These are phyloP conservation scores for Andrena cerasifolii DNA, from an alignment of 1,140 invertebrate genomes.

Conservation along the genomic window DNA sequence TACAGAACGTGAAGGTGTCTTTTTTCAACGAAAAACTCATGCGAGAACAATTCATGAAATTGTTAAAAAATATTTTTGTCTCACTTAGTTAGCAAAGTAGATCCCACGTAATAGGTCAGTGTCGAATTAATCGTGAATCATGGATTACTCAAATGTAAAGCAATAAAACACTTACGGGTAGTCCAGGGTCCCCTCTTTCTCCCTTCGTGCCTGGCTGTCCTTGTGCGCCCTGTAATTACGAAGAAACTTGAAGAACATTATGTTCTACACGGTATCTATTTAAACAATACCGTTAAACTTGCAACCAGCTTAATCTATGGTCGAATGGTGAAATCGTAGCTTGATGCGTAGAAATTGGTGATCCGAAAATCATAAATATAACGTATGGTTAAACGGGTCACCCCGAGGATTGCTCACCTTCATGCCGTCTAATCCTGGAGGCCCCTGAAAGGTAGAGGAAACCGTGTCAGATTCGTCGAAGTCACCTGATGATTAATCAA, in stretches of 20 bases:
- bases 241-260: conserved; percentile 52
- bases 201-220: conserved; percentile 95
- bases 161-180: conserved; percentile 88
- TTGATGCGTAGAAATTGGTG: conserved; percentile 24
- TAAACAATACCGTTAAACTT: conserved; percentile 31
- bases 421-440: conserved; percentile 86
- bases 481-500: conserved; percentile 48
- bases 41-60: too few species aligned
- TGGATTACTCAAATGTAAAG: neutral
- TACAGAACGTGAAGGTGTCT: too few species aligned
- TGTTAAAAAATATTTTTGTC: too few species aligned
- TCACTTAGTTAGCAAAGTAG: too few species aligned
- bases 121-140: neutral
- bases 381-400: conserved; percentile 64
- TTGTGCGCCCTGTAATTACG: conserved; percentile 90
- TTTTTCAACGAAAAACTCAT: too few species aligned
- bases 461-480: conserved; percentile 77
- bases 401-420: conserved; percentile 83
- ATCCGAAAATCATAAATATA: conserved; percentile 48
- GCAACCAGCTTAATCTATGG: conserved; percentile 35
- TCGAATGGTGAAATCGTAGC: conserved; percentile 19
- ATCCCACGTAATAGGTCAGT: too few species aligned
- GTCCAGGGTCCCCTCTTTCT: conserved; percentile 94
- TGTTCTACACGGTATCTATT: neutral
- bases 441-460: conserved; percentile 84